Evolutionary conservation across 2,888 invertebrate genomes (phyloP), one percentile per base, ranked within the genome.

Genomic region (Trissoscelio sp.): DNA sequence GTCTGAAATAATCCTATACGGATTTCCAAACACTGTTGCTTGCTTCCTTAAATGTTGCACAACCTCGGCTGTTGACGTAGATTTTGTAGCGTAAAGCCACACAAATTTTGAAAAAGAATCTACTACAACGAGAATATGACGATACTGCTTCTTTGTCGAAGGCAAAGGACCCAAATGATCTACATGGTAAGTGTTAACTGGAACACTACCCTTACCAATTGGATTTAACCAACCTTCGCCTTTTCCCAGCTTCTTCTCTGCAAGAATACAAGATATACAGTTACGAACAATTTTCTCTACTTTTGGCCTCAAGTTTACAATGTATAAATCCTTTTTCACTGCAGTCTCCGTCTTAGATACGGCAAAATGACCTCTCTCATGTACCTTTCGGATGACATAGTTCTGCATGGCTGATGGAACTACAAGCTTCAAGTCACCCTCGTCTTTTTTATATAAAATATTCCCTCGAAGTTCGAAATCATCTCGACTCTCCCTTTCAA

Each of bases 141-240:
- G 58, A 11, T 60, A 60, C 9, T 12, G 12, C 12, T 60, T 60
- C 5, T 3, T 14, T 2, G 60, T 72, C 5, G 51, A 48, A 14
- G 44, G 12, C 0, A 72, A 16, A 1, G 60, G 48, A 3, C 51
- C 72, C 20, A 72, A 9, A 14, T 72, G 72, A 20, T 72, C 60
- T 0, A 72, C 16, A 20, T 72, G 58, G 9, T 51, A 60, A 34
- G 60, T 72, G 9, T 58, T 11, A 0, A 72, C 18, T 2, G 72
- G 58, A 5, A 46, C 3, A 2, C 9, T 16, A 1, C 16, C 48
- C 20, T 60, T 72, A 1, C 20, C 14, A 9, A 69, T 31, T 7
- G 42, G 12, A n/a, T 70, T 22, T 0, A 70, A 22, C 1, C 6
- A 70, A 7, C 70, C 28, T 24, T 51, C 51, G 5, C 20, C 24